phyloP scores from a whole-genome alignment of 2,113 vertebrate genomes.

The Rousettus leschenaultii region DNA sequence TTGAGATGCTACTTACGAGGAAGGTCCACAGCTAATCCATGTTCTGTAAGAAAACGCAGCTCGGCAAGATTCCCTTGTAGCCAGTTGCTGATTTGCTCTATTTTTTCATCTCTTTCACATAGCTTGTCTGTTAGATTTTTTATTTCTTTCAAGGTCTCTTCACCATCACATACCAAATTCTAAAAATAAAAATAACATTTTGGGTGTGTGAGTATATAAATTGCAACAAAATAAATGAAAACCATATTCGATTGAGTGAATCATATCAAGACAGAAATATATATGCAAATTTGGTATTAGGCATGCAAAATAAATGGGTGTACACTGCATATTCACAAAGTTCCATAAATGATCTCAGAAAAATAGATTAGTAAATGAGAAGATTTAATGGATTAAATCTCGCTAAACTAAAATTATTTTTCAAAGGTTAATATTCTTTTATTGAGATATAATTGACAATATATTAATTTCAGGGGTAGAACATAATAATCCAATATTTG shows the following conservation, averaged over 20 bases:
- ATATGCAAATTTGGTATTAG: background rate
- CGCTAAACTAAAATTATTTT: background rate
- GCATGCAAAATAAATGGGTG: background rate
- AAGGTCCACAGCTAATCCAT: background rate
- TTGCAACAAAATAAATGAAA: background rate
- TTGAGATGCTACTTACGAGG: background rate
- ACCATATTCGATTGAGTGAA: background rate
- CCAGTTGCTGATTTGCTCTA: constrained; percentile 60
- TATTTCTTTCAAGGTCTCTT: constrained; percentile 63
- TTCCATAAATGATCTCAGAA: background rate
- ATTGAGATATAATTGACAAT: background rate
- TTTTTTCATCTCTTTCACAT: constrained; percentile 57
- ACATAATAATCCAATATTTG: background rate
- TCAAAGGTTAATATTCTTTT: background rate
- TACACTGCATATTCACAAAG: background rate
- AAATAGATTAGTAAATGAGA: background rate
- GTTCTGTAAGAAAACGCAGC: constrained; percentile 57
- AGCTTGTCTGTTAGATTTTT: constrained; percentile 60
- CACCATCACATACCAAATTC: constrained; percentile 65
- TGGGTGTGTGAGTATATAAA: background rate
- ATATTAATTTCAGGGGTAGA: background rate
- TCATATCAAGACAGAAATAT: background rate
- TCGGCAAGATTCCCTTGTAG: constrained; percentile 63
- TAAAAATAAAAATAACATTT: constrained; percentile 34
- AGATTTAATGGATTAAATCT: background rate